These are phyloP conservation scores for Pampusana beccarii DNA, from an alignment of 2,113 vertebrate genomes.

Conservation along the genomic window DNA sequence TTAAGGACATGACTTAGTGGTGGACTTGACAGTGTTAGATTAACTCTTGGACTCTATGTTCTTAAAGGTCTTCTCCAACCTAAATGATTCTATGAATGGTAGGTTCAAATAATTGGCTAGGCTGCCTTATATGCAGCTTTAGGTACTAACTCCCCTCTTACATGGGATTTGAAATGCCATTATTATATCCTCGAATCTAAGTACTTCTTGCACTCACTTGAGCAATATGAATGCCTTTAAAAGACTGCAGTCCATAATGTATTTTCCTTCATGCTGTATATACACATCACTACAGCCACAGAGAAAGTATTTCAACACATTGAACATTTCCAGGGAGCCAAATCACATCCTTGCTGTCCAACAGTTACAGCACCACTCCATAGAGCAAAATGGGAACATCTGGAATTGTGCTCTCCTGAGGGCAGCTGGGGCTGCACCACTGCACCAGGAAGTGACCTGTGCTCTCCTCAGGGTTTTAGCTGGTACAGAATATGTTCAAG, in stretches of 20 bases:
- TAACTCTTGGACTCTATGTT: background rate
- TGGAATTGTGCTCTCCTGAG: background rate
- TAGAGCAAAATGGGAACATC: constrained; percentile 37
- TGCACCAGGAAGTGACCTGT: constrained; percentile 22
- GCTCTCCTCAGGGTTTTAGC: background rate
- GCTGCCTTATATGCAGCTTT: background rate
- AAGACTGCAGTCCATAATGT: background rate
- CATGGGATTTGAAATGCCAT: background rate
- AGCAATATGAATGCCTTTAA: background rate
- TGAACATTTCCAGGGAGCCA: constrained; percentile 21
- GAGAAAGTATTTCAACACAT: background rate
- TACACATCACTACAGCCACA: background rate
- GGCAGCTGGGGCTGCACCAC: constrained; percentile 14
- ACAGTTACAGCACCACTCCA: background rate
- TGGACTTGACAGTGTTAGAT: background rate
- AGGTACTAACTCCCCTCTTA: background rate
- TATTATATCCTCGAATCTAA: background rate
- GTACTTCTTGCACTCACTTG: background rate
- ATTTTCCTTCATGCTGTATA: background rate
- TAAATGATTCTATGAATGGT: background rate
- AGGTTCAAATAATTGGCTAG: background rate
- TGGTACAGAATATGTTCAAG: background rate
- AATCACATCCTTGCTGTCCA: constrained; percentile 49
- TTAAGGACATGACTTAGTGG: background rate
- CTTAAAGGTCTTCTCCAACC: background rate